A percentile compares a stretch with the other conserved stretches of the same genome.
Evolutionary conservation across 2,113 vertebrate genomes (phyloP).

Genomic region (Corythornis madagascariensis): DNA sequence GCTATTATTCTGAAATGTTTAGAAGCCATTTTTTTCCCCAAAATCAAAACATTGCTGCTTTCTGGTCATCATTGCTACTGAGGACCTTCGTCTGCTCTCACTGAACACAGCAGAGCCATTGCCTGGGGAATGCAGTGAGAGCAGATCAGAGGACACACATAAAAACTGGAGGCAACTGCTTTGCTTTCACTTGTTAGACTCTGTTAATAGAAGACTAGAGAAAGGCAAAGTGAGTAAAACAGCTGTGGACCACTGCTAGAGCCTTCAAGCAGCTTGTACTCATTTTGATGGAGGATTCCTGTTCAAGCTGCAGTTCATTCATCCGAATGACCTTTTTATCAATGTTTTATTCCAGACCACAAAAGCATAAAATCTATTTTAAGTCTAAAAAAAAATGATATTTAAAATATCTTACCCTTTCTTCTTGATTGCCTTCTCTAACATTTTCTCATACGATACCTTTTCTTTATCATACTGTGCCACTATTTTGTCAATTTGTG

Average conservation of each 20-base stretch:
- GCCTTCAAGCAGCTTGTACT: background rate
- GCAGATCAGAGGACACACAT: background rate
- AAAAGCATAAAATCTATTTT: background rate
- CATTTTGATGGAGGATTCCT: background rate
- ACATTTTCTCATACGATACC: slow-evolving; percentile 86
- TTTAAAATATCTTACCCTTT: slow-evolving; percentile 82
- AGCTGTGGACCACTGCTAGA: background rate
- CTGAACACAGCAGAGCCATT: background rate
- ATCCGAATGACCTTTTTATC: background rate
- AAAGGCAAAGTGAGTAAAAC: background rate
- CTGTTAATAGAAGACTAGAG: background rate
- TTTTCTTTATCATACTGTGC: slow-evolving; percentile 96
- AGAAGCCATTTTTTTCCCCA: background rate
- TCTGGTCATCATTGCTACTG: background rate
- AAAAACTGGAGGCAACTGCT: background rate
- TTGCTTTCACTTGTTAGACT: background rate
- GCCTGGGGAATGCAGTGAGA: background rate
- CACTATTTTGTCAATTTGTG: slow-evolving; percentile 95
- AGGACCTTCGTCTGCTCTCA: background rate
- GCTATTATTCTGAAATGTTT: background rate
- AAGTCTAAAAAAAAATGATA: background rate
- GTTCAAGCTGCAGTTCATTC: background rate
- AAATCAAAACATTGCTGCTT: background rate
- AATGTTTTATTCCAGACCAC: background rate
- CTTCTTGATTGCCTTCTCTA: slow-evolving; percentile 98